These are phyloP conservation scores for Metopia argyrocephala DNA, from an alignment of 2,888 invertebrate genomes.

Conservation along the genomic window DNA sequence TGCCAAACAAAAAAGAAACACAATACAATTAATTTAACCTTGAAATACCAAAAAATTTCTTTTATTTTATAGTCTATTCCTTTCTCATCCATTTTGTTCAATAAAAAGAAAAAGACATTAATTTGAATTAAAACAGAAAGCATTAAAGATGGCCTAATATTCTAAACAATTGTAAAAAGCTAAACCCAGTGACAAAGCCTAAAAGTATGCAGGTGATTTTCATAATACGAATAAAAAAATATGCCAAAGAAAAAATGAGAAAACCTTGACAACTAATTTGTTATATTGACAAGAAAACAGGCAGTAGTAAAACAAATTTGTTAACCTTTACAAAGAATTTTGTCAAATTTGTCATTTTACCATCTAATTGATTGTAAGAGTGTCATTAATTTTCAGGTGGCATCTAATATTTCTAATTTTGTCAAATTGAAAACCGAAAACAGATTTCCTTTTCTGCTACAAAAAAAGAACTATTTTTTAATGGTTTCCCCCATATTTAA, in stretches of 20 bases:
- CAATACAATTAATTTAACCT: slow-evolving; percentile 42
- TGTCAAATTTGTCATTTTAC: not conserved
- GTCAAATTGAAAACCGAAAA: not conserved
- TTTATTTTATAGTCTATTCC: not conserved
- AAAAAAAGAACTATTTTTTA: too few species aligned
- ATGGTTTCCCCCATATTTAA: not conserved
- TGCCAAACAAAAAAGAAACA: not conserved
- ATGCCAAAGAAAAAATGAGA: not conserved
- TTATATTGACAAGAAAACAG: not conserved
- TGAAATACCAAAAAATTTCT: slow-evolving; percentile 20
- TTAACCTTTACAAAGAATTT: not conserved
- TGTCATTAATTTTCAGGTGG: not conserved
- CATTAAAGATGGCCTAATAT: not conserved
- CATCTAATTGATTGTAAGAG: not conserved
- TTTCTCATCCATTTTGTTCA: not conserved
- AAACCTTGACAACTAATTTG: not conserved
- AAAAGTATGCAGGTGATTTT: not conserved
- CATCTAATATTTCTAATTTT: not conserved
- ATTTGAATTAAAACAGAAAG: not conserved
- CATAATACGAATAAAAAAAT: not conserved
- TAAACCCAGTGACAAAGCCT: too few species aligned
- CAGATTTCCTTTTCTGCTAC: not conserved
- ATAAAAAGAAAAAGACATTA: slow-evolving; percentile 24
- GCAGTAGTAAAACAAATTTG: not conserved
- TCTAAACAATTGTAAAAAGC: too few species aligned